Conservation (phyloP, 2,797 vertebrate genomes). For the Lepidocolaptes lacrymiger region DNA sequence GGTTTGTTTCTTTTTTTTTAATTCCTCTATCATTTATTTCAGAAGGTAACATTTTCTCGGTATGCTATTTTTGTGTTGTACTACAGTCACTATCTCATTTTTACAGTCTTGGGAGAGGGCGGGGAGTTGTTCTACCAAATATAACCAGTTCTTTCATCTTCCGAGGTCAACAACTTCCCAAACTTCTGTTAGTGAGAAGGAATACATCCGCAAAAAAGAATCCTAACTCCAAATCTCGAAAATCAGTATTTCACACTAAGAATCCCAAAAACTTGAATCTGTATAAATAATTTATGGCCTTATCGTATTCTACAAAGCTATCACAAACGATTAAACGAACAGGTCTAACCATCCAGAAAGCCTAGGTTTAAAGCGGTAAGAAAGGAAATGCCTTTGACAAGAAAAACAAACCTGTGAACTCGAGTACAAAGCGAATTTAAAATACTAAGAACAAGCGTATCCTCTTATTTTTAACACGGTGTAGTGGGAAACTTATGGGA, state of each 20-base stretch:
- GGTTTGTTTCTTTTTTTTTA: neutral
- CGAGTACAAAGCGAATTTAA: neutral
- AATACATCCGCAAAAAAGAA: neutral
- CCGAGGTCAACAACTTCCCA: conserved; percentile 59
- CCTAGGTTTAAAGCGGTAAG: neutral
- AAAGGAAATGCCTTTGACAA: neutral
- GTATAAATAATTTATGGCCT: neutral
- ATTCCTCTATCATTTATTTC: neutral
- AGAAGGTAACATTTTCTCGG: neutral
- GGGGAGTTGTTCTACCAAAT: conserved; percentile 40
- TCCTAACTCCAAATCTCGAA: neutral
- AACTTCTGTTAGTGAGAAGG: neutral
- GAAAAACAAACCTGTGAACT: neutral
- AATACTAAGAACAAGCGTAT: neutral
- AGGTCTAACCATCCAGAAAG: neutral
- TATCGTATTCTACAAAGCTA: neutral
- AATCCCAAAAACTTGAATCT: neutral
- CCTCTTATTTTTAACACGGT: neutral
- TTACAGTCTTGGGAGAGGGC: conserved; percentile 46
- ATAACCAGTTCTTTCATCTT: conserved; percentile 54
- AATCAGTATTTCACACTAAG: neutral
- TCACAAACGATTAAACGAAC: neutral
- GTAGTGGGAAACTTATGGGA: neutral
- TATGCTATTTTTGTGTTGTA: conserved; percentile 6
- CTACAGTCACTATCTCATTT: conserved; percentile 51